These are phyloP conservation scores for Sakesphorus luctuosus DNA, from an alignment of 2,113 vertebrate species.

Conservation along the genomic window DNA sequence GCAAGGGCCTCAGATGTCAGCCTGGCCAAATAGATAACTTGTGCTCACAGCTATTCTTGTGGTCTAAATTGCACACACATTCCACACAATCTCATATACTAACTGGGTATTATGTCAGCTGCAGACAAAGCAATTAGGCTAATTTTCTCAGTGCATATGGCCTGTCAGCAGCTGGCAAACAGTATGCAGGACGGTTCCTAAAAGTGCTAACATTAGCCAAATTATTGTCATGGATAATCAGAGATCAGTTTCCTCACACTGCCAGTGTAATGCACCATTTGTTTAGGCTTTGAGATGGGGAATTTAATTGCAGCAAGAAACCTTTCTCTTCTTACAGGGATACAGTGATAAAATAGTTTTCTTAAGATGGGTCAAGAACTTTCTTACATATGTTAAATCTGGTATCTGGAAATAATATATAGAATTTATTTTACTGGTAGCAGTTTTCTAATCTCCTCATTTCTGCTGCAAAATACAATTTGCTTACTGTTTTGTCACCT, in stretches of 20 bases:
- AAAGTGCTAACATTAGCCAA: slow-evolving; percentile 48
- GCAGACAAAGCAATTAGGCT: slow-evolving; percentile 49
- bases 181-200: slow-evolving; percentile 18
- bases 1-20: neutral
- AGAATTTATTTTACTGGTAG: neutral
- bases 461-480: neutral
- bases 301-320: neutral
- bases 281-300: neutral
- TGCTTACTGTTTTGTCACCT: neutral
- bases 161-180: slow-evolving; percentile 41
- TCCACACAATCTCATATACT: neutral
- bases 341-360: neutral
- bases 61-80: neutral
- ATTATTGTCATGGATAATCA: slow-evolving; percentile 56
- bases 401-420: neutral
- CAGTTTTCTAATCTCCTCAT: neutral
- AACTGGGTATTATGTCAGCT: slow-evolving; percentile 17
- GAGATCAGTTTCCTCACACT: slow-evolving; percentile 2
- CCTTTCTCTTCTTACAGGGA: neutral
- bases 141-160: slow-evolving; percentile 36
- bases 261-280: neutral
- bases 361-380: neutral
- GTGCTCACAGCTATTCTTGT: neutral
- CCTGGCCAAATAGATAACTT: neutral
- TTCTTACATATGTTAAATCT: neutral